phyloP scores from a whole-genome alignment of 2,113 vertebrate species.

The Steatornis caripensis region DNA sequence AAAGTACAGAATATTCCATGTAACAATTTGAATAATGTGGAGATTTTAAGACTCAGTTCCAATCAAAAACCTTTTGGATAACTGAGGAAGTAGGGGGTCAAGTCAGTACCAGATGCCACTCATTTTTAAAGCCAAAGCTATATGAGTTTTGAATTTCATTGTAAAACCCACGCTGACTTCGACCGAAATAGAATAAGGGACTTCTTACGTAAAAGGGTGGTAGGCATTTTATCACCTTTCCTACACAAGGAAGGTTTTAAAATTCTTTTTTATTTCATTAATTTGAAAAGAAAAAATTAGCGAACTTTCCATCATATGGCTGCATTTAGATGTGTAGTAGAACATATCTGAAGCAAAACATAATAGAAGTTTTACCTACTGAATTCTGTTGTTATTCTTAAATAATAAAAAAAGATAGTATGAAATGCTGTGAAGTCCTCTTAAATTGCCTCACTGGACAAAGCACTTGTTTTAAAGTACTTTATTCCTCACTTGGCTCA shows the following conservation, averaged over 20 bases:
- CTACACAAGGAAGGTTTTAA: neutral
- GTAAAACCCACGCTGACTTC: neutral
- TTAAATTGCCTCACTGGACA: neutral
- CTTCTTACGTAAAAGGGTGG: fast-evolving
- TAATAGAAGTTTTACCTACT: neutral
- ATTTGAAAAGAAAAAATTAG: neutral
- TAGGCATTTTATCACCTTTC: neutral
- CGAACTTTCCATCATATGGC: neutral
- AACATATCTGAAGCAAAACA: neutral
- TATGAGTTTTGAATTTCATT: neutral
- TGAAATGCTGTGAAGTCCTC: neutral
- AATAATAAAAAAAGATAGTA: neutral
- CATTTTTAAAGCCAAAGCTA: neutral
- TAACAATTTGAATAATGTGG: neutral
- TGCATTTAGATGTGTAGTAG: neutral
- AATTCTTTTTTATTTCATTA: neutral
- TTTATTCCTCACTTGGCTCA: neutral
- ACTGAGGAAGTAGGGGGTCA: neutral
- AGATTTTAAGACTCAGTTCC: neutral
- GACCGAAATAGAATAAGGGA: neutral
- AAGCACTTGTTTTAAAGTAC: neutral
- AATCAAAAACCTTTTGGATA: neutral
- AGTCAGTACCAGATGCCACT: neutral
- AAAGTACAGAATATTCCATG: neutral
- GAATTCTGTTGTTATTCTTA: neutral